Evolutionary conservation across 1,140 invertebrate species (phyloP).

Genomic region (Cydia fagiglandana): DNA sequence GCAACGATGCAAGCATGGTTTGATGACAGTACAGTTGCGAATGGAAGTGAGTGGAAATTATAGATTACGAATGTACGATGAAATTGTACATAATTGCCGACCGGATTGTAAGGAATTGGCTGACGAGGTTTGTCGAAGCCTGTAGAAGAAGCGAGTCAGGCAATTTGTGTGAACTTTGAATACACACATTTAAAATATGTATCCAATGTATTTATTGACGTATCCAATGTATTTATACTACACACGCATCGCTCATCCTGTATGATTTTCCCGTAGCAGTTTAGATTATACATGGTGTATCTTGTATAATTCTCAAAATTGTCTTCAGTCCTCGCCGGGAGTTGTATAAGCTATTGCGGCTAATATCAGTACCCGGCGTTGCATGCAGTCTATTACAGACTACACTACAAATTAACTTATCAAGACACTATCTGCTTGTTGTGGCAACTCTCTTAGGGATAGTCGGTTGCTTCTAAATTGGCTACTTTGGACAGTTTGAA

Average conservation of each 20-base stretch:
- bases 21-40: not conserved
- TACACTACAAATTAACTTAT: not conserved
- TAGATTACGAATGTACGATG: not conserved
- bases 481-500: not conserved
- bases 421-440: conserved; percentile 5
- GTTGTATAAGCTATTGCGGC: not conserved
- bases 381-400: not conserved
- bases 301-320: too few relatives aligned
- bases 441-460: conserved; percentile 3
- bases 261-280: too few relatives aligned
- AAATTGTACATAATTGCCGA: too few relatives aligned
- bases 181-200: too few relatives aligned
- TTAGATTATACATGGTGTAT: too few relatives aligned
- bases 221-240: too few relatives aligned
- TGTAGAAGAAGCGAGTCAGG: too few relatives aligned
- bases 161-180: too few relatives aligned
- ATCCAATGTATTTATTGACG: too few relatives aligned
- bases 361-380: not conserved
- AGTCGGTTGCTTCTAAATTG: not conserved
- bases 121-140: too few relatives aligned
- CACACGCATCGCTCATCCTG: too few relatives aligned
- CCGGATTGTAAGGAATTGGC: too few relatives aligned
- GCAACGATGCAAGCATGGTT: not conserved
- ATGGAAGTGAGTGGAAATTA: not conserved
- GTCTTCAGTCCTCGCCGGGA: not conserved